phyloP scores from a whole-genome alignment of 2,888 invertebrate species.

The Ormyrus labotus region DNA sequence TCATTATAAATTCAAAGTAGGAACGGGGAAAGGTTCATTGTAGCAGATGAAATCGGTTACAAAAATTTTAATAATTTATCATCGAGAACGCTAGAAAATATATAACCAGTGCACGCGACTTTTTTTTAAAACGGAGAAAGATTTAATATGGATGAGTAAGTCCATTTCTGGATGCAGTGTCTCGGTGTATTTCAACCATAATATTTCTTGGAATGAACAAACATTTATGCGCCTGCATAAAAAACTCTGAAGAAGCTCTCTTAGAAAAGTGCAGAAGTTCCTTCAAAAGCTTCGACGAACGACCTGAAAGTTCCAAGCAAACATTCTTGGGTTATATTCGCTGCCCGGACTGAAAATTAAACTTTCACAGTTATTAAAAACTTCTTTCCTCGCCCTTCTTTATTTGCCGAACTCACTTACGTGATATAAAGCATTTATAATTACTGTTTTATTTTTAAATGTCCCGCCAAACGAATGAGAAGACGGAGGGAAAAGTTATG shows the following conservation, averaged over 20 bases:
- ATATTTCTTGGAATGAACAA: conserved; percentile 23
- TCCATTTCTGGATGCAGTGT: background rate
- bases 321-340: conserved; percentile 31
- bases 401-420: conserved; percentile 15
- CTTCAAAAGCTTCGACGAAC: conserved; percentile 1
- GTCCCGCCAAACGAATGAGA: no score
- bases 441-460: background rate
- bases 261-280: conserved; percentile 16
- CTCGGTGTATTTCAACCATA: background rate
- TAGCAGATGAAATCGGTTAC: no score
- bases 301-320: conserved; percentile 19
- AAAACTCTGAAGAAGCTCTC: conserved; percentile 14
- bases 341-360: conserved; percentile 22
- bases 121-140: no score
- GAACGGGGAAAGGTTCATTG: no score
- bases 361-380: conserved; percentile 26
- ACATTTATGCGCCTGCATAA: conserved; percentile 11
- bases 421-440: conserved; percentile 18
- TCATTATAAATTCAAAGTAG: no score
- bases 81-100: no score
- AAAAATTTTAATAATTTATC: no score
- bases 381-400: background rate
- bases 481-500: no score
- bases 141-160: no score
- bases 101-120: no score